These are phyloP conservation scores for Thamnophis elegans DNA, from an alignment of 2,797 vertebrate species.

Conservation along the genomic window DNA sequence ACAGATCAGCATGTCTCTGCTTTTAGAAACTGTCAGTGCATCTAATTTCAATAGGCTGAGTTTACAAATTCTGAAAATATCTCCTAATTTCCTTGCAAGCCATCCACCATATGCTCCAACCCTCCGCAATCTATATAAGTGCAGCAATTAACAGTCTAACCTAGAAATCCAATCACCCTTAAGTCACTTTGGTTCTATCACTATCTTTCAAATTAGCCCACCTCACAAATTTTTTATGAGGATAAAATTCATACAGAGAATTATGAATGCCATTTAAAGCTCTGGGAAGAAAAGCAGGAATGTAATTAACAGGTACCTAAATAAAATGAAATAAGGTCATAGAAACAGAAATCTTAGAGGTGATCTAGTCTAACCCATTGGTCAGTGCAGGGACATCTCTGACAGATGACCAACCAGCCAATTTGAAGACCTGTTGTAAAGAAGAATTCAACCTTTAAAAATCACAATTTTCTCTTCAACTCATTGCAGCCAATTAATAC, in stretches of 20 bases:
- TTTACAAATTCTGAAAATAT: conserved; percentile 24
- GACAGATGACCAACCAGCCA: background rate
- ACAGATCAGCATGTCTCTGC: conserved; percentile 44
- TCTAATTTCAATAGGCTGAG: conserved; percentile 52
- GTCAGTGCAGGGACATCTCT: background rate
- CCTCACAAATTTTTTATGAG: background rate
- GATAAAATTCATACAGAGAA: background rate
- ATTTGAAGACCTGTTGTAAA: background rate
- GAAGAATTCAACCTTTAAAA: background rate
- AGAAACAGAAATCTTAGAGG: background rate
- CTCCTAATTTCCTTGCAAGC: background rate
- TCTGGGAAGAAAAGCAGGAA: background rate
- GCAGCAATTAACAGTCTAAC: background rate
- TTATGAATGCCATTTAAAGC: background rate
- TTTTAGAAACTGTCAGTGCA: conserved; percentile 25
- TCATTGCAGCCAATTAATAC: background rate
- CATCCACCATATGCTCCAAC: background rate
- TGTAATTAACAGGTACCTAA: background rate
- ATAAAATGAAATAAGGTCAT: background rate
- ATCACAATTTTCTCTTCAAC: background rate
- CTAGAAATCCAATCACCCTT: background rate
- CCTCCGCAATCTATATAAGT: background rate
- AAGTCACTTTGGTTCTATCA: background rate
- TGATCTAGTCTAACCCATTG: background rate
- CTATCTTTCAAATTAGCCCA: background rate